Conservation (phyloP, 2,888 invertebrate species). For the Xestia rhomboidea region DNA sequence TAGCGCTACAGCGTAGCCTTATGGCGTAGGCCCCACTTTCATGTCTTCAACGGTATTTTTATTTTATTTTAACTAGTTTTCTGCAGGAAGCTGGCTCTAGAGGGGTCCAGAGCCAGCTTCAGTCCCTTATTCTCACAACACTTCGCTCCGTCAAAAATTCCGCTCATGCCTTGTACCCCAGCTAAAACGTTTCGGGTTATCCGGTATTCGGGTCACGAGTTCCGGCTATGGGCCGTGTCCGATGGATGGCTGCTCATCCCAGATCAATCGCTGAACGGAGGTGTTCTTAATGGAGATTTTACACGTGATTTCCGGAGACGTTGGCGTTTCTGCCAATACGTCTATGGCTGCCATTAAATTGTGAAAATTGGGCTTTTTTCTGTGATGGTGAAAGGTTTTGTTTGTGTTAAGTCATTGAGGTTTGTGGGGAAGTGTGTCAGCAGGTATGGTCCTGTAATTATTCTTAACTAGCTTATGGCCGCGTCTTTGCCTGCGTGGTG, state of each 20-base stretch:
- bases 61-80: neutral
- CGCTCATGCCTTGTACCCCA: conserved; percentile 47
- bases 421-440: conserved; percentile 28
- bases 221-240: conserved; percentile 85
- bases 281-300: conserved; percentile 89
- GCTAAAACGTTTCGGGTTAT: conserved; percentile 73
- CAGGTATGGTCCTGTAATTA: neutral
- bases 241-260: conserved; percentile 87
- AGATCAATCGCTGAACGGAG: conserved; percentile 84
- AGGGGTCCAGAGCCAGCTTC: neutral
- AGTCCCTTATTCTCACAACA: neutral
- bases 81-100: no score
- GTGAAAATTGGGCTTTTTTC: conserved; percentile 64
- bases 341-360: conserved; percentile 74
- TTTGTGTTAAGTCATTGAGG: conserved; percentile 43
- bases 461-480: no score
- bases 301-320: conserved; percentile 87
- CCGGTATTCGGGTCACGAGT: conserved; percentile 86
- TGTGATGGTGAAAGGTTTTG: conserved; percentile 5
- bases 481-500: no score
- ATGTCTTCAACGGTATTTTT: neutral
- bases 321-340: conserved; percentile 75
- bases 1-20: conserved; percentile 6
- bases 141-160: neutral
- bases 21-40: neutral